Evolutionary conservation across 2,888 invertebrate species (phyloP).

Genomic region (Cryptus armator): DNA sequence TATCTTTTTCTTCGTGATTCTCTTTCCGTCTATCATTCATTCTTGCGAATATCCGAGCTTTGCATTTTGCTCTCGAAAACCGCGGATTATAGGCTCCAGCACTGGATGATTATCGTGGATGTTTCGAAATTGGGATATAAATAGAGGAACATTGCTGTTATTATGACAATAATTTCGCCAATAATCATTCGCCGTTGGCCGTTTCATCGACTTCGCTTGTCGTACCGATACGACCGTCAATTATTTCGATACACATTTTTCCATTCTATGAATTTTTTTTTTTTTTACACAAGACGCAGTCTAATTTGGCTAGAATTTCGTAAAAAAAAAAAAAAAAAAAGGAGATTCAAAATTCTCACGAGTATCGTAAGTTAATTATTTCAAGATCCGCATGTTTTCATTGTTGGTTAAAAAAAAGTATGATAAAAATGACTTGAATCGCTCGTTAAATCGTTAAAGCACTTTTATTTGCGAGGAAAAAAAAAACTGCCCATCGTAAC

Average conservation of each 20-base stretch:
- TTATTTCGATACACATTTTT: slow-evolving; percentile 31
- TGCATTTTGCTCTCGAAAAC: slow-evolving; percentile 15
- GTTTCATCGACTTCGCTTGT: slow-evolving; percentile 20
- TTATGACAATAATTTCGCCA: slow-evolving; percentile 24
- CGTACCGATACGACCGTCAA: slow-evolving; percentile 1
- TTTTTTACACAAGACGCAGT: slow-evolving; percentile 23
- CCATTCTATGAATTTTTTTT: slow-evolving; percentile 14
- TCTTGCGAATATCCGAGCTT: not conserved
- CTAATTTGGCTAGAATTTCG: slow-evolving; percentile 39
- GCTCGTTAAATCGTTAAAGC: slow-evolving; percentile 47
- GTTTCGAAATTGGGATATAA: slow-evolving; percentile 45
- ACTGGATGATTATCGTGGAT: slow-evolving; percentile 18
- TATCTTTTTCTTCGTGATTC: not conserved
- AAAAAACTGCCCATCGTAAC: slow-evolving; percentile 7
- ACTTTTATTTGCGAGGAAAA: slow-evolving; percentile 62
- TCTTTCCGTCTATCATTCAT: not conserved
- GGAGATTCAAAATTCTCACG: not conserved
- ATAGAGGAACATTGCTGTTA: slow-evolving; percentile 47
- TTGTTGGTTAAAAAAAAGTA: slow-evolving; percentile 3
- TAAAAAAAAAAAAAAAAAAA: slow-evolving; percentile 15
- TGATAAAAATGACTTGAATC: slow-evolving; percentile 37
- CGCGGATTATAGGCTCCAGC: not conserved
- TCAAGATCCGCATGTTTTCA: not conserved
- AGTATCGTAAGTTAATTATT: not conserved
- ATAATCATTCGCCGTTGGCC: slow-evolving; percentile 23